Base-by-base conservation (phyloP, 2,888 invertebrate species). In the Chorisops tibialis region DNA sequence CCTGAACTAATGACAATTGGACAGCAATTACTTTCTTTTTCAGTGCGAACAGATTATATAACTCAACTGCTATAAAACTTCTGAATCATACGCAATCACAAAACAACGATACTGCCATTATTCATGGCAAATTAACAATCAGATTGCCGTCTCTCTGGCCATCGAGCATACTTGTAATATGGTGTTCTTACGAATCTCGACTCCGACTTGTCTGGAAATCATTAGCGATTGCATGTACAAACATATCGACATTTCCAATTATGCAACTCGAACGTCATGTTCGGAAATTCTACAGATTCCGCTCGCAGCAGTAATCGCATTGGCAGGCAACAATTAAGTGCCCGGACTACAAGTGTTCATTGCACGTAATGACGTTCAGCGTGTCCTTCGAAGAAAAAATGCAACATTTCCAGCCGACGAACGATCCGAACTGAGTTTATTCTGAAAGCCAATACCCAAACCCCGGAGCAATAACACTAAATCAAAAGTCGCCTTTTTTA, bases 261-360 rank as follows among this genome's bases (percentile, higher is more conserved):
- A 59, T 63, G 59, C 59, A 63, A 51, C 51, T 16, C 51, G 39
- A 12, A 59, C 39, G 51, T 59, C 51, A 51, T 59, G 59, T 52
- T 51, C 41, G 38, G 38, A 41, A 52, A 47, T 52, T 63, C 50
- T 47, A 51, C 38, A 21, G 59, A 59, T 58, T 47, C 38, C 48
- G 59, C 63, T 6, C 22, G 51, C 52, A 38, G 49, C 19, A 43
- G 30, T 51, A 47, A 50, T 58, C 19, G 56, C 56, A 24, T 39
- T 54, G 39, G 30, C 41, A 38, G 21, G 56, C 56, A 56, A 45
- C 56, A 45, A 56, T 56, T 56, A 56, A 56, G 45, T 30, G 56
- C 19, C 45, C 30, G 30, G 30, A 12, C 24, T 24, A 56, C 56
- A 56, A 56, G 56, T 56, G 56, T 56, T 43, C 39, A 19, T 30